Conservation (phyloP, 2,797 vertebrate genomes). For the Halcyon chelicuti region DNA sequence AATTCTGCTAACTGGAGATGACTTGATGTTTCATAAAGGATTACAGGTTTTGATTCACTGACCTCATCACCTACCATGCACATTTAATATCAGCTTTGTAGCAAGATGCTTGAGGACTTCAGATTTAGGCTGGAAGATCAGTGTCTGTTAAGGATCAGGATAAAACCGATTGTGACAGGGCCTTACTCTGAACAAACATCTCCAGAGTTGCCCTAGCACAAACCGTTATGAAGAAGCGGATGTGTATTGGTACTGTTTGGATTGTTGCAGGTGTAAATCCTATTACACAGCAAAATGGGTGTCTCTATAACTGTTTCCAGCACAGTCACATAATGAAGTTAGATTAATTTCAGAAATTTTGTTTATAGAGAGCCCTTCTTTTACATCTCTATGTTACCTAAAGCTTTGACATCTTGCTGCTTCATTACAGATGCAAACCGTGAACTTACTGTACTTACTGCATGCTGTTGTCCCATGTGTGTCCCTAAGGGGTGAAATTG, state of each 20-base stretch:
- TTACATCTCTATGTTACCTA: background rate
- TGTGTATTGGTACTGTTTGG: background rate
- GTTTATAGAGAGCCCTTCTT: background rate
- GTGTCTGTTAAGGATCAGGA: background rate
- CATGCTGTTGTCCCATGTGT: background rate
- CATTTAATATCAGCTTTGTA: background rate
- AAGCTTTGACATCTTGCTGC: background rate
- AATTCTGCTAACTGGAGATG: background rate
- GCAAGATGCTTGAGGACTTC: background rate
- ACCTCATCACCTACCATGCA: background rate
- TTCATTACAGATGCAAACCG: background rate
- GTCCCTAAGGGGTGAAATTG: background rate
- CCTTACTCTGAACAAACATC: background rate
- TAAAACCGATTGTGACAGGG: background rate
- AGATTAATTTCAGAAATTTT: background rate
- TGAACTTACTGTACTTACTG: background rate
- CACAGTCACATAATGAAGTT: background rate
- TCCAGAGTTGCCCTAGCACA: background rate
- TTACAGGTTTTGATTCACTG: conserved; percentile 3
- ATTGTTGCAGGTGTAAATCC: background rate
- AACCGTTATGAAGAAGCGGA: background rate
- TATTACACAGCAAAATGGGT: background rate
- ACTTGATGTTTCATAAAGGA: background rate
- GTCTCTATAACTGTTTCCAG: background rate
- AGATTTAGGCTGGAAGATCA: background rate